phyloP scores from a whole-genome alignment of 2,888 invertebrate genomes.

The Aphodius granarius region DNA sequence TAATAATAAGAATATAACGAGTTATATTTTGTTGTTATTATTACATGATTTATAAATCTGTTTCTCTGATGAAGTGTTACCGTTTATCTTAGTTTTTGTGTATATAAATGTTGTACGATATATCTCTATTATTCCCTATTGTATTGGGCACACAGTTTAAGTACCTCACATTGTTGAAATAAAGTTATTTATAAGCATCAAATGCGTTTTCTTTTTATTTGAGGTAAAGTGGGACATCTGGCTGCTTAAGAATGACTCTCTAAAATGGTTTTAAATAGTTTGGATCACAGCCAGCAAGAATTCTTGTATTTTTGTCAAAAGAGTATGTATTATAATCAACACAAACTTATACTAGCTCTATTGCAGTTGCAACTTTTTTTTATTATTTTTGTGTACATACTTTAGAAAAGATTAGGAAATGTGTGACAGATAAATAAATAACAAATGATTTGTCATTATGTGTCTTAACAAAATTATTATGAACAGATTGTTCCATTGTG shows the following conservation, averaged over 20 bases:
- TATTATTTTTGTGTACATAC: too few species aligned
- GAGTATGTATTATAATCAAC: too few species aligned
- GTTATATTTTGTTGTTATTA: conserved; percentile 25
- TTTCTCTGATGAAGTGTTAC: conserved; percentile 24
- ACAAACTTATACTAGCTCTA: too few species aligned
- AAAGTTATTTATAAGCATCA: conserved; percentile 14
- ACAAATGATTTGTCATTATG: too few species aligned
- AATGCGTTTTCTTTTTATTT: not conserved
- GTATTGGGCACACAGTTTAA: conserved; percentile 26
- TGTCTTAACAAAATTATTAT: too few species aligned
- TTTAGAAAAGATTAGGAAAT: too few species aligned
- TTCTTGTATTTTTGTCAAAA: too few species aligned
- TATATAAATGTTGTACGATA: conserved; percentile 11
- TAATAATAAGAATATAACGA: conserved; percentile 16
- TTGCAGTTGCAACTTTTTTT: too few species aligned
- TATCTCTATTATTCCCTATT: conserved; percentile 16
- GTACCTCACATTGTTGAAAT: conserved; percentile 29
- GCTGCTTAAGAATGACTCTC: not conserved
- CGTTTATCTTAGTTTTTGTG: conserved; percentile 15
- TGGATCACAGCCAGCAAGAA: too few species aligned
- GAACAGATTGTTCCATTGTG: too few species aligned
- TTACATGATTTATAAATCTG: conserved; percentile 22
- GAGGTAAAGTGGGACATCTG: not conserved
- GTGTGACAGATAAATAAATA: too few species aligned
- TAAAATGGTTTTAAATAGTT: not conserved